A percentile compares a stretch with the other conserved stretches of the same genome.
Evolutionary conservation across 2,113 vertebrate species (phyloP).

Genomic region (Festucalex cinctus): DNA sequence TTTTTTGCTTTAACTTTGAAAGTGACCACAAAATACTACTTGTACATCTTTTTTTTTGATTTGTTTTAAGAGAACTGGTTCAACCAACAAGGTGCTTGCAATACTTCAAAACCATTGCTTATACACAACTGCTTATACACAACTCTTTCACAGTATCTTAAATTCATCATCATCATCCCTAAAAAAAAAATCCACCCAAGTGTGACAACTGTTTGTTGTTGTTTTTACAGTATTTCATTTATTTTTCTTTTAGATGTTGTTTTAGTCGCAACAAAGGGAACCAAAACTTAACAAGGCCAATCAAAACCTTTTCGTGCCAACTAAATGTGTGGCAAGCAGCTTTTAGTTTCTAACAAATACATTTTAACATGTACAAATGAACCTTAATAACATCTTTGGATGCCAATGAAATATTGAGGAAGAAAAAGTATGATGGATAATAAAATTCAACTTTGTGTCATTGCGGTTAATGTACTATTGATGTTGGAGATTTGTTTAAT

Average conservation of each 20-base stretch:
- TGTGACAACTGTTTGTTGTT: neutral
- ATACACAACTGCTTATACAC: neutral
- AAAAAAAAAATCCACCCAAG: neutral
- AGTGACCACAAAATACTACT: neutral
- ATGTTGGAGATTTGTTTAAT: neutral
- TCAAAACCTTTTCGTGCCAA: neutral
- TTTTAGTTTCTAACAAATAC: neutral
- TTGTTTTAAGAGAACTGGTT: neutral
- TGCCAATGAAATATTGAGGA: neutral
- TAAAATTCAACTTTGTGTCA: neutral
- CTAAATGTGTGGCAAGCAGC: neutral
- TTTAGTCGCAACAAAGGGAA: too few relatives aligned
- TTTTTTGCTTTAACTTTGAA: neutral
- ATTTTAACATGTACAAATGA: neutral
- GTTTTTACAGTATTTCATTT: neutral
- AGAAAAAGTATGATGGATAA: neutral
- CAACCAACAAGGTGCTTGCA: slow-evolving; percentile 14
- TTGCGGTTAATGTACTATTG: neutral
- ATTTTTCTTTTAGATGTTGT: neutral
- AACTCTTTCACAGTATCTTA: neutral
- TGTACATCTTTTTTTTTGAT: neutral
- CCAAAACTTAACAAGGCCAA: neutral
- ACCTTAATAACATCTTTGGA: neutral
- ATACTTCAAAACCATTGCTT: slow-evolving; percentile 10
- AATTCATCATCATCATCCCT: neutral